These are phyloP conservation scores for Cyclopterus lumpus DNA, from an alignment of 2,797 vertebrate genomes.

Conservation along the genomic window DNA sequence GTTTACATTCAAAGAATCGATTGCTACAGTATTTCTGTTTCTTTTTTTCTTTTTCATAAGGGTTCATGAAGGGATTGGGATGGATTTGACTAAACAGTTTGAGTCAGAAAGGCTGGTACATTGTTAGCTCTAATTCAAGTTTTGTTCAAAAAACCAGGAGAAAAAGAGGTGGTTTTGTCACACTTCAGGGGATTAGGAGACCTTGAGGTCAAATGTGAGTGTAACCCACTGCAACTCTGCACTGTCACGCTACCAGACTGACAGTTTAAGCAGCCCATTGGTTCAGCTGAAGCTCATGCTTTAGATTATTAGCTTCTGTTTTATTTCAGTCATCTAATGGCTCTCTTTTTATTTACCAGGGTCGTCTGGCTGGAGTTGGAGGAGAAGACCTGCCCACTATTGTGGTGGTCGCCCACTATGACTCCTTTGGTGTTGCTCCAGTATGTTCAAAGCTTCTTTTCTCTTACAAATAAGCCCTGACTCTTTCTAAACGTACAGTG, in stretches of 20 bases:
- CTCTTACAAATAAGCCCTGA: neutral
- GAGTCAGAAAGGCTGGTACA: neutral
- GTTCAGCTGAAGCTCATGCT: neutral
- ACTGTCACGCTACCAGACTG: neutral
- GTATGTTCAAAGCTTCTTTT: conserved; percentile 72
- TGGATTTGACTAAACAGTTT: neutral
- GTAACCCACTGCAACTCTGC: conserved; percentile 6
- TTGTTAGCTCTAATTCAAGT: conserved; percentile 23
- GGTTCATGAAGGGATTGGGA: neutral
- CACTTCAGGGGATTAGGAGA: conserved; percentile 25
- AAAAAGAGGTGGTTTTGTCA: conserved; percentile 25
- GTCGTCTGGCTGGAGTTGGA: conserved; percentile 92
- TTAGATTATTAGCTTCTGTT: neutral
- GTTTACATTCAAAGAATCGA: neutral
- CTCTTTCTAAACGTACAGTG: neutral
- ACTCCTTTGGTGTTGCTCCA: conserved; percentile 96
- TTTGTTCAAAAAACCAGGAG: conserved; percentile 26
- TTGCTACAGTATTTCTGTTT: neutral
- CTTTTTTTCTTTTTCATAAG: neutral
- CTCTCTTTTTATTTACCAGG: conserved; percentile 77
- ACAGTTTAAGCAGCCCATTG: neutral
- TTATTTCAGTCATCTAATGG: neutral
- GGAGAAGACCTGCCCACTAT: conserved; percentile 97
- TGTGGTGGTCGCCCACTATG: conserved; percentile 96
- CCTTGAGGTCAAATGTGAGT: conserved; percentile 1